Conservation (phyloP, 2,797 vertebrate species). For the Lemur catta region DNA sequence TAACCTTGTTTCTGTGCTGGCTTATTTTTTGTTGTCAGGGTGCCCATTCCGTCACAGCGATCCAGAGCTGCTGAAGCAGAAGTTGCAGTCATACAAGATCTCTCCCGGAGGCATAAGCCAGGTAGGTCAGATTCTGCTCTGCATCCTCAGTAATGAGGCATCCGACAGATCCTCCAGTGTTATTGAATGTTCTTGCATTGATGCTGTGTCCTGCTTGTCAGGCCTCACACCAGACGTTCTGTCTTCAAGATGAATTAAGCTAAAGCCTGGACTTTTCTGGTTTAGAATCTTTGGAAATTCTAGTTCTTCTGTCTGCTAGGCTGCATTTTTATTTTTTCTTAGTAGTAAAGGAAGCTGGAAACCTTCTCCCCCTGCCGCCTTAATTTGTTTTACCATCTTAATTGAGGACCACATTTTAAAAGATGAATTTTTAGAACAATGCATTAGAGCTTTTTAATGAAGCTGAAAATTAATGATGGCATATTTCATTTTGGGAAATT, state of each 20-base stretch:
- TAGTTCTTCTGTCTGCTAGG: not conserved
- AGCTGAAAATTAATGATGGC: conserved; percentile 52
- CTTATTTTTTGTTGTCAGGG: conserved; percentile 85
- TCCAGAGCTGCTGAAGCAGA: conserved; percentile 95
- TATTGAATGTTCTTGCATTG: not conserved
- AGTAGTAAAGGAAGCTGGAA: not conserved
- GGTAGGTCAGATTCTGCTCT: conserved; percentile 81
- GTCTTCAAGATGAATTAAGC: not conserved
- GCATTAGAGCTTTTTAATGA: conserved; percentile 56
- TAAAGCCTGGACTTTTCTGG: conserved; percentile 46
- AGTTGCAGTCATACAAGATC: conserved; percentile 94
- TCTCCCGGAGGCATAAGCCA: conserved; percentile 88
- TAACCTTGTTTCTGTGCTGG: conserved; percentile 72
- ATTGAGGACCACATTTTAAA: not conserved
- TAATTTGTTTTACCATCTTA: conserved; percentile 36
- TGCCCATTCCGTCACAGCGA: conserved; percentile 98
- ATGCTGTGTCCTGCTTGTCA: not conserved
- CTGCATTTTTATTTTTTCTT: conserved; percentile 48
- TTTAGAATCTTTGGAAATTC: not conserved
- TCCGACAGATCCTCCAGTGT: conserved; percentile 4
- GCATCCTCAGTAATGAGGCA: conserved; percentile 6
- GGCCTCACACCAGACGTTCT: not conserved
- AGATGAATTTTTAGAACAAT: conserved; percentile 47
- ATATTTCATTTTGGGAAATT: conserved; percentile 58
- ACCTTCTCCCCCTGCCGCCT: not conserved